Percentiles rank a stretch among this genome's conserved stretches.
Evolutionary conservation across 2,113 vertebrate genomes (phyloP).

Genomic region (Osmerus eperlanus): DNA sequence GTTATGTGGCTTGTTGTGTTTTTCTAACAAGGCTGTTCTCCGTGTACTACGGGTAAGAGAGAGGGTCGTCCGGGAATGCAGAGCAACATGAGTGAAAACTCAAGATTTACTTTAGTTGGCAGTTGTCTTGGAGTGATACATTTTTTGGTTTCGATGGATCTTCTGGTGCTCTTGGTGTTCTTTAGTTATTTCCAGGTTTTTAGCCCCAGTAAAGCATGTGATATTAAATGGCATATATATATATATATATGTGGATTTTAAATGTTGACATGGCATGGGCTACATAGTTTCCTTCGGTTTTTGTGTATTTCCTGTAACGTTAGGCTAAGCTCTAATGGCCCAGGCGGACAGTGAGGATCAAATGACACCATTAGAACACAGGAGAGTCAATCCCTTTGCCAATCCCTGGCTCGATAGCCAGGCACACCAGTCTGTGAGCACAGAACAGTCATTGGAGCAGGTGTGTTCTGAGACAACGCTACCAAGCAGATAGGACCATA

Average conservation of each 20-base stretch:
- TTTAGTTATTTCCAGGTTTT: too few relatives aligned
- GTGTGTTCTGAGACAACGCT: not conserved
- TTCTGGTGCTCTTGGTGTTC: too few relatives aligned
- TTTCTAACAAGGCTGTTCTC: constrained; percentile 12
- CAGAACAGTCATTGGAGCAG: not conserved
- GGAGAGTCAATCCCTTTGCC: not conserved
- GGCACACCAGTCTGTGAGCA: not conserved
- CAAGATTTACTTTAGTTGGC: too few relatives aligned
- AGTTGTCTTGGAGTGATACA: too few relatives aligned
- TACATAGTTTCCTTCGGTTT: not conserved
- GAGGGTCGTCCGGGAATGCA: too few relatives aligned
- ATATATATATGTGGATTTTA: too few relatives aligned
- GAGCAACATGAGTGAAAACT: too few relatives aligned
- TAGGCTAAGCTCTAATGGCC: too few relatives aligned
- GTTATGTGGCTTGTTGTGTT: constrained; percentile 19
- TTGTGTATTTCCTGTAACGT: not conserved
- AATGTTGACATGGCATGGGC: too few relatives aligned
- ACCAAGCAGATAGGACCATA: not conserved
- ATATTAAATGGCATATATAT: too few relatives aligned
- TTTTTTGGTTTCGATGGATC: too few relatives aligned
- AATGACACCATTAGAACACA: not conserved
- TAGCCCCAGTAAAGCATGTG: too few relatives aligned
- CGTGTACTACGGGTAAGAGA: not conserved
- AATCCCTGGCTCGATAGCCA: not conserved
- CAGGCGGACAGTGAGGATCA: not conserved